phyloP scores from a whole-genome alignment of 2,888 invertebrate species.

The Epicampocera succincta region DNA sequence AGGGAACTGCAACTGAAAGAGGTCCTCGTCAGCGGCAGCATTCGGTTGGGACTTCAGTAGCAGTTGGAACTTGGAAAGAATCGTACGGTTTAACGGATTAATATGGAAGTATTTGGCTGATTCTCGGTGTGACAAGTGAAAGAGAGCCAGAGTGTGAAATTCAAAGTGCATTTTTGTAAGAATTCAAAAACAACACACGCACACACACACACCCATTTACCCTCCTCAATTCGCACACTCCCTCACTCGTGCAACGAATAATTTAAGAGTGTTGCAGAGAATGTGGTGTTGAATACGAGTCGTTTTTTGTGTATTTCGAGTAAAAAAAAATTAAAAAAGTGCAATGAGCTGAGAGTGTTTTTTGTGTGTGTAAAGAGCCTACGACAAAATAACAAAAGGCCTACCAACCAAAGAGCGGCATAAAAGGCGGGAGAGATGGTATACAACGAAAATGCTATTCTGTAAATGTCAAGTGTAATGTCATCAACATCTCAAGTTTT shows the following conservation, averaged over 20 bases:
- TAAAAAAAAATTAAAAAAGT: not conserved
- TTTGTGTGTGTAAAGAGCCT: conserved; percentile 27
- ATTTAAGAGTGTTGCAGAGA: conserved; percentile 36
- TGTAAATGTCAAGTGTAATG: conserved; percentile 81
- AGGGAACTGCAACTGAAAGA: conserved; percentile 52
- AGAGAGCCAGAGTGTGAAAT: conserved; percentile 51
- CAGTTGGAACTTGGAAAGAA: conserved; percentile 80
- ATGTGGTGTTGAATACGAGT: conserved; percentile 3
- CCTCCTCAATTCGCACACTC: conserved; percentile 10
- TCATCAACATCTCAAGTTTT: conserved; percentile 77
- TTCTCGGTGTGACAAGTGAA: conserved; percentile 46
- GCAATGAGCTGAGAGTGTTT: conserved; percentile 41
- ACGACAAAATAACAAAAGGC: conserved; percentile 46
- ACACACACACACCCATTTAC: not conserved
- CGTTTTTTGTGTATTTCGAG: conserved; percentile 1
- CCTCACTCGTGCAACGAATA: conserved; percentile 4
- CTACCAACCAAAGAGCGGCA: conserved; percentile 40
- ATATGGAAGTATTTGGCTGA: conserved; percentile 66
- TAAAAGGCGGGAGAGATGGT: conserved; percentile 63
- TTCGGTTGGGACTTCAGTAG: conserved; percentile 75
- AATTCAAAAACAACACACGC: not conserved
- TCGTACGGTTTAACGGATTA: conserved; percentile 76
- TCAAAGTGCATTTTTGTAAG: conserved; percentile 53
- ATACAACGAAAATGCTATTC: conserved; percentile 56
- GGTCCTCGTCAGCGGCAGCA: conserved; percentile 27